Evolutionary conservation across 2,888 invertebrate genomes (phyloP).

Genomic region (Xestia sexstrigata): DNA sequence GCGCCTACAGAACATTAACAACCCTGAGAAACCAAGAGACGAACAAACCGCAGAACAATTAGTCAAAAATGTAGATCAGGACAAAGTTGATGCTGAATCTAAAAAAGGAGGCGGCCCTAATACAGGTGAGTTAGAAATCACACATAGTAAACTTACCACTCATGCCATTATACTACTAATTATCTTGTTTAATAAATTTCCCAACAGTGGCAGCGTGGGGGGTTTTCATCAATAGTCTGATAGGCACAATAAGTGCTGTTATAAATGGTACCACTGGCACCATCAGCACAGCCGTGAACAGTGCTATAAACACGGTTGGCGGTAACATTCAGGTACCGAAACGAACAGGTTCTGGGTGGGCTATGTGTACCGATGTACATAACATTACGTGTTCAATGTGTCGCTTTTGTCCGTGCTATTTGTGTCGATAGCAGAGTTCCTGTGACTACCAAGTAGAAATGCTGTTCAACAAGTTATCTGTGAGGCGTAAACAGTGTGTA

Average conservation of each 20-base stretch:
- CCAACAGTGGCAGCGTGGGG: slow-evolving; percentile 82
- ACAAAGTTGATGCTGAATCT: slow-evolving; percentile 33
- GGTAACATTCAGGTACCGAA: slow-evolving; percentile 83
- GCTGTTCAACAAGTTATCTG: background rate
- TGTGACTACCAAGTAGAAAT: background rate
- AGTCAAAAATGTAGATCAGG: slow-evolving; percentile 28
- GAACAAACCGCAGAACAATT: slow-evolving; percentile 21
- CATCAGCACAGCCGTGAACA: slow-evolving; percentile 81
- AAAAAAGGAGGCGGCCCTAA: slow-evolving; percentile 53
- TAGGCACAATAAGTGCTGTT: slow-evolving; percentile 83
- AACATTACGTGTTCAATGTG: slow-evolving; percentile 39
- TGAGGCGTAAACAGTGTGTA: background rate
- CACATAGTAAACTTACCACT: background rate
- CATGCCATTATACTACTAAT: background rate
- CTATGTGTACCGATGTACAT: slow-evolving; percentile 30
- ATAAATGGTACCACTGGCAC: slow-evolving; percentile 79
- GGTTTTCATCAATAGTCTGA: slow-evolving; percentile 80
- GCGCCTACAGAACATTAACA: slow-evolving; percentile 66
- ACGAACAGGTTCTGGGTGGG: slow-evolving; percentile 26
- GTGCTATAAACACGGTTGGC: slow-evolving; percentile 84
- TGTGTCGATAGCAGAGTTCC: background rate
- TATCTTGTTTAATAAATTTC: slow-evolving; percentile 34
- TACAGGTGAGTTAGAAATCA: slow-evolving; percentile 42
- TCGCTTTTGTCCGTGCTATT: slow-evolving; percentile 40
- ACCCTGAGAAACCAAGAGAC: slow-evolving; percentile 62